Base-by-base conservation (phyloP, 2,888 invertebrate genomes). In the Drosophila anomelani region DNA sequence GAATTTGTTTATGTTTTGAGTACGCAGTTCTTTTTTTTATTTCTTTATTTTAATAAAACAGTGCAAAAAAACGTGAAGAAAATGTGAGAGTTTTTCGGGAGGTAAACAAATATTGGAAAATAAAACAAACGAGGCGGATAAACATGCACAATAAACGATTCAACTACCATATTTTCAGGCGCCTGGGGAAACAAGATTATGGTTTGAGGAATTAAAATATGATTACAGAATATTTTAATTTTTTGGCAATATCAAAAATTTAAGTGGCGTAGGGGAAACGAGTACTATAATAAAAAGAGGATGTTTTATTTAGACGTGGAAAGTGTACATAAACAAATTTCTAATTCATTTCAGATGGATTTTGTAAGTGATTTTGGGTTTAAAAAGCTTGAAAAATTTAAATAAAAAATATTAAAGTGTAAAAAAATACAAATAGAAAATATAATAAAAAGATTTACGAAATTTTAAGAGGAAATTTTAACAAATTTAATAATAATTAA, bases 121-220 rank as follows among this genome's bases (percentile, higher is more conserved):
- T 59, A 15, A 29, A 49, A 49, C 49, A 49, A 59, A 38, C 36
- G 26, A 26, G 26, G 36, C 49, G 49, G 7, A 12, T 20, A 38
- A 58, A 49, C 49, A 29, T 1, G 23, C 36, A 23, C 15, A 36
- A 47, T 26, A 36, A 51, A 34, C 8, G 12, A 34, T 51, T 49
- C 32, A 17, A 32, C 26, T 47, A n/a, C 6, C n/a, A 47, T n/a
- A 6, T 29, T 47, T 17, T 47, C 29, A 7, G 29, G 12, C 0
- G 3, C 12, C 29, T 29, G 29, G n/a, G n/a, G 12, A 12, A 17
- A 47, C 15, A 9, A 34, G 20, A 36, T 34, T 36, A 26, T n/a
- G 34, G 32, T 15, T 51, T 15, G 1, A 20, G 15, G 51, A 15
- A 34, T 34, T 51, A 20, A 51, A 51, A 20, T 34, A 34, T 47